Conservation (phyloP, 2,888 invertebrate genomes). For the Lasioglossum zephyrum region DNA sequence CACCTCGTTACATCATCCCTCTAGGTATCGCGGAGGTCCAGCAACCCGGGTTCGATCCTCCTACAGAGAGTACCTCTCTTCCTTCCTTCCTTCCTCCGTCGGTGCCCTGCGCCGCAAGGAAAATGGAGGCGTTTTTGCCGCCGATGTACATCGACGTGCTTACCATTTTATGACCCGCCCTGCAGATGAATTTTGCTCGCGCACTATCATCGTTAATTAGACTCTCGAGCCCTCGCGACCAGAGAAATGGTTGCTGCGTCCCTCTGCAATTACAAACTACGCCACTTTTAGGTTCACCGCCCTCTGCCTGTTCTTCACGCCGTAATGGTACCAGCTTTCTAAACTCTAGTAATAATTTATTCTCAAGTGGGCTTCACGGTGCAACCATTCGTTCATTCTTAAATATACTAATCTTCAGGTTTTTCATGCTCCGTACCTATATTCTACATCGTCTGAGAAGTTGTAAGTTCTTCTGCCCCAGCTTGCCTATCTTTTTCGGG, state of each 20-base stretch:
- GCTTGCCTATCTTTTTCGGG: not conserved
- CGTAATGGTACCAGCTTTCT: not conserved
- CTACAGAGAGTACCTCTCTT: conserved; percentile 48
- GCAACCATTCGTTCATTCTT: not conserved
- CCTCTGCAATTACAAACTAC: not conserved
- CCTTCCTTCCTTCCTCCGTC: conserved; percentile 19
- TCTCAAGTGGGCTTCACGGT: not conserved
- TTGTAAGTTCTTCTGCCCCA: not conserved
- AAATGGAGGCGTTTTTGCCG: conserved; percentile 61
- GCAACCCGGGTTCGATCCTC: conserved; percentile 66
- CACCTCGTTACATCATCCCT: conserved; percentile 70
- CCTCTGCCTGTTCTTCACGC: not conserved
- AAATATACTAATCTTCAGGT: not conserved
- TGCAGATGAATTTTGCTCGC: conserved; percentile 56
- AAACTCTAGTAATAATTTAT: not conserved
- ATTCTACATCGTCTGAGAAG: no score
- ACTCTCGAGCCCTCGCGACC: not conserved
- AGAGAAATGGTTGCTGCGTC: conserved; percentile 9
- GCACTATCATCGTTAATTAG: conserved; percentile 25
- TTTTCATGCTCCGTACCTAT: no score
- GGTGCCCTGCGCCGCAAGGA: conserved; percentile 50
- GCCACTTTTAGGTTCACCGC: not conserved
- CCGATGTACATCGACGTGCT: conserved; percentile 49
- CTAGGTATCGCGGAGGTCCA: conserved; percentile 59
- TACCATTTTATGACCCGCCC: conserved; percentile 56